Conservation (phyloP, 1,140 invertebrate genomes). For the Subanguina moxae region DNA sequence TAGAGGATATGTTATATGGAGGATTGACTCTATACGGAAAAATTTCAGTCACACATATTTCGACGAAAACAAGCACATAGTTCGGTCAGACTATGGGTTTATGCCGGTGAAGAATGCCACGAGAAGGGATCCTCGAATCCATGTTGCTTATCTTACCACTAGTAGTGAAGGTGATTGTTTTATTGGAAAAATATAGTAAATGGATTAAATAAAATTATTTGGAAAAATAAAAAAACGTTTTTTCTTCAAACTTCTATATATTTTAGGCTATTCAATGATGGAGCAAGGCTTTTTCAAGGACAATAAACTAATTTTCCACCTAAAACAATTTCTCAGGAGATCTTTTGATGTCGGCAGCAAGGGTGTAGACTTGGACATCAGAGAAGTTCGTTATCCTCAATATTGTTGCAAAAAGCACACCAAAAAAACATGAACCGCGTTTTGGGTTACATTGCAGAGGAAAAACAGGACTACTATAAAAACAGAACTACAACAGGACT, state of each 20-base stretch:
- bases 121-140: constrained; percentile 55
- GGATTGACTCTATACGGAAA: background rate
- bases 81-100: constrained; percentile 56
- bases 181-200: constrained; percentile 17
- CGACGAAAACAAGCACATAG: constrained; percentile 45
- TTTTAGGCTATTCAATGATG: constrained; percentile 59
- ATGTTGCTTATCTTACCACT: constrained; percentile 57
- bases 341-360: constrained; percentile 55
- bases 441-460: too few species aligned
- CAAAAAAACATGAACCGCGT: too few species aligned
- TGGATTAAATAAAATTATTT: constrained; percentile 9
- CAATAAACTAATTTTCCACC: constrained; percentile 55
- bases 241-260: too few species aligned
- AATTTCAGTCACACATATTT: constrained; percentile 54
- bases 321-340: constrained; percentile 57
- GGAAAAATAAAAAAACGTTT: too few species aligned
- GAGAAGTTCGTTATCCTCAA: constrained; percentile 37
- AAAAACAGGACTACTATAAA: too few species aligned
- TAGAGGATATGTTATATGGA: too few species aligned
- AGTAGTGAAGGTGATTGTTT: constrained; percentile 50
- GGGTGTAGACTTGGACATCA: constrained; percentile 48
- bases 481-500: too few species aligned
- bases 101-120: constrained; percentile 59
- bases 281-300: constrained; percentile 57
- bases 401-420: too few species aligned